Conservation (phyloP, 2,888 invertebrate genomes). For the Drosophila siamana region DNA sequence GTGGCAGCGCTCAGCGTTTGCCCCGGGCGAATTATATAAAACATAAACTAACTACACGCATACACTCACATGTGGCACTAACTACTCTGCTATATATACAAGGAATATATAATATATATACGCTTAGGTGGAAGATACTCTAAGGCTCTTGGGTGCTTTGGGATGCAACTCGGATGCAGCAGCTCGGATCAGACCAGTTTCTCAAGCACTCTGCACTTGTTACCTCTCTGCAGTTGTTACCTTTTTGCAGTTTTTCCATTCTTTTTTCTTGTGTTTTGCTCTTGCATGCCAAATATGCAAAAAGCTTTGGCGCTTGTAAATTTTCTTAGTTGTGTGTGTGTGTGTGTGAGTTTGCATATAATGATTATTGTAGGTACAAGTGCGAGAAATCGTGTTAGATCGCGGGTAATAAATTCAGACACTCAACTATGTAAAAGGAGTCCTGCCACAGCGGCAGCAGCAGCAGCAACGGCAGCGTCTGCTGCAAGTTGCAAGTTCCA, state of each 20-base stretch:
- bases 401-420: slow-evolving; percentile 84
- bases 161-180: slow-evolving; percentile 38
- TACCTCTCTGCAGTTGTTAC: slow-evolving; percentile 74
- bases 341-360: slow-evolving; percentile 73
- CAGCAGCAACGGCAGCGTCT: slow-evolving; percentile 10
- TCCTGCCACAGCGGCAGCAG: slow-evolving; percentile 54
- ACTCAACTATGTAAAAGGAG: slow-evolving; percentile 81
- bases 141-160: slow-evolving; percentile 7
- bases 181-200: slow-evolving; percentile 67
- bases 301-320: slow-evolving; percentile 74
- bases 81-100: slow-evolving; percentile 3
- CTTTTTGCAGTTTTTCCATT: slow-evolving; percentile 45
- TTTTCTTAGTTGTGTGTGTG: slow-evolving; percentile 52
- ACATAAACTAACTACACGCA: slow-evolving; percentile 62
- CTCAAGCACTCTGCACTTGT: slow-evolving; percentile 31
- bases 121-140: slow-evolving; percentile 1
- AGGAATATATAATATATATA: too few species aligned
- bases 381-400: slow-evolving; percentile 85
- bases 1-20: slow-evolving; percentile 60
- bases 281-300: slow-evolving; percentile 79
- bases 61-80: slow-evolving; percentile 4
- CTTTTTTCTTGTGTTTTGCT: slow-evolving; percentile 16
- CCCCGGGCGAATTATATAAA: slow-evolving; percentile 70
- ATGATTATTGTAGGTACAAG: slow-evolving; percentile 84
- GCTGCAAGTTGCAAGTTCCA: slow-evolving; percentile 9